Conservation (phyloP, 2,113 vertebrate genomes). For the Rattus norvegicus region GRCr8 NC_086019.1:162527001-162527500, state of each 20-base stretch:
- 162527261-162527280: conserved; percentile 23
- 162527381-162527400: conserved; percentile 43
- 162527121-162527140: neutral
- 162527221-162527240: conserved; percentile 21
- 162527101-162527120: neutral
- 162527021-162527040: neutral
- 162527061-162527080: neutral
- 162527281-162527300: conserved; percentile 17
- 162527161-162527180: neutral
- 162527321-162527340: conserved; percentile 16
- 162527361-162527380: conserved; percentile 4
- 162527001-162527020: neutral
- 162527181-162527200: conserved; percentile 10
- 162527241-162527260: conserved; percentile 49
- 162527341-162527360: neutral
- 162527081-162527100: neutral
- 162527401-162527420: conserved; percentile 32
- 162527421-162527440: conserved; percentile 44
- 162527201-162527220: neutral
- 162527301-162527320: conserved; percentile 60
- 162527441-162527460: conserved; percentile 65
- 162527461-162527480: conserved; percentile 39
- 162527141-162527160: neutral
- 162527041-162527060: no score
- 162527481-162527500: neutral